phyloP scores from a whole-genome alignment of 2,888 invertebrate species.

The Athalia cordata region DNA sequence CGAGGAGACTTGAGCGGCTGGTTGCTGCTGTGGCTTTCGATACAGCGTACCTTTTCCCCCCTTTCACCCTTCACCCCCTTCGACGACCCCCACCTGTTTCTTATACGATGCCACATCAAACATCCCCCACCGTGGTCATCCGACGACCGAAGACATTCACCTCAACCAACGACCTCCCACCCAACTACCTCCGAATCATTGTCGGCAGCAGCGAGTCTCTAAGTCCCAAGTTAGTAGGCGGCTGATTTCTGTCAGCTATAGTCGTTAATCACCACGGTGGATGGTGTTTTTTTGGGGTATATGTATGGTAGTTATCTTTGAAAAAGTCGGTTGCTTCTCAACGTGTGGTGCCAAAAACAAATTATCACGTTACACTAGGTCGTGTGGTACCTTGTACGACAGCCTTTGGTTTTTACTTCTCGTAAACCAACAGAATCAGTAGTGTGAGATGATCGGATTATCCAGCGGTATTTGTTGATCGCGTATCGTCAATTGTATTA shows the following conservation, averaged over 20 bases:
- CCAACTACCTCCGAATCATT: constrained; percentile 27
- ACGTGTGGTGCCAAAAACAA: background rate
- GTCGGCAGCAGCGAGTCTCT: background rate
- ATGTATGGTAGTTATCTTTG: background rate
- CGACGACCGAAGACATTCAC: constrained; percentile 66
- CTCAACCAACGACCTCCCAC: constrained; percentile 54
- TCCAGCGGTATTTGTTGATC: background rate
- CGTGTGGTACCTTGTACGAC: no score
- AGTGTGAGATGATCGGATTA: no score
- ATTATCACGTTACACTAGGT: no score
- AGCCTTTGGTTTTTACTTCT: no score
- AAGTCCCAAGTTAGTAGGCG: background rate
- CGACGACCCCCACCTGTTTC: constrained; percentile 50
- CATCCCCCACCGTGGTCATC: constrained; percentile 45
- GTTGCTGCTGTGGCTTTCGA: background rate
- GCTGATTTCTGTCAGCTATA: constrained; percentile 21
- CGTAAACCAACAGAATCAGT: no score
- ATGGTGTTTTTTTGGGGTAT: background rate
- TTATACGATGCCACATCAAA: constrained; percentile 52
- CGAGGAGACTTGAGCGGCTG: constrained; percentile 8
- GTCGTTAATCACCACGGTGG: background rate
- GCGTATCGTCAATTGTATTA: background rate
- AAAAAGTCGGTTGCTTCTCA: background rate
- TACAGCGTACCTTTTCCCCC: constrained; percentile 43
- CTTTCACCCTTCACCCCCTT: constrained; percentile 45